Base-by-base conservation (phyloP, 2,113 vertebrate genomes). In the Cyphomyrus plagiostoma region DNA sequence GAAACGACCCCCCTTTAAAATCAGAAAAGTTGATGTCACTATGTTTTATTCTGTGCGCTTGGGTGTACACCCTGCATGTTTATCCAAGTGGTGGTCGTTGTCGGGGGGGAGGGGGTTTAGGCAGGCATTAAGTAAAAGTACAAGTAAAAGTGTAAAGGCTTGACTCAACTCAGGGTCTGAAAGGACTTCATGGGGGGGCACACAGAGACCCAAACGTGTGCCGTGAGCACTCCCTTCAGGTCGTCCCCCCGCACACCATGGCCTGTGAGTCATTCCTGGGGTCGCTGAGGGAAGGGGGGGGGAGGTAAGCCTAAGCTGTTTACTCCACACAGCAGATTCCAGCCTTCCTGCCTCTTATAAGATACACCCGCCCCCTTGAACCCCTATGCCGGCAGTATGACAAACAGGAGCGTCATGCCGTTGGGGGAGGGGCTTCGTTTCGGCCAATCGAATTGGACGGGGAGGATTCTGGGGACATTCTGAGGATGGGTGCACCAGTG, bases 141-240 rank as follows among this genome's bases (percentile, higher is more conserved):
- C n/a, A n/a, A 39, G 35, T 21, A 42, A 88, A 45, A 42, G 8
- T 62, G 8, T n/a, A 5, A 62, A 88, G 45, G 42, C 39, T 48
- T 15, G 21, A 48, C 53, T 19, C 52, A 84, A 42, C 52, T 19
- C 52, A 58, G 2, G 90, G 93, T 94, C 94, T 92, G 89, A 90
- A 91, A 93, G 94, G 92, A 91, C 35, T 35, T 35, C n/a, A 26
- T 66, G n/a, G 70, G 80, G 53, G 1, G 19, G 88, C 42, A 80
- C 89, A 91, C 83, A 91, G 48, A 93, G 89, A 92, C 93, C 93
- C 90, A 93, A 95, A 95, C 93, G 93, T 92, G 94, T 92, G 91
- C 92, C 90, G 91, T 92, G 93, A 93, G 94, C 92, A 93, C 91
- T 93, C 91, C 92, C 95, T 94, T 82, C 90, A 80, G 93, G 94